Conservation (phyloP, 2,888 invertebrate genomes). For the Alviniconcha strummeri region DNA sequence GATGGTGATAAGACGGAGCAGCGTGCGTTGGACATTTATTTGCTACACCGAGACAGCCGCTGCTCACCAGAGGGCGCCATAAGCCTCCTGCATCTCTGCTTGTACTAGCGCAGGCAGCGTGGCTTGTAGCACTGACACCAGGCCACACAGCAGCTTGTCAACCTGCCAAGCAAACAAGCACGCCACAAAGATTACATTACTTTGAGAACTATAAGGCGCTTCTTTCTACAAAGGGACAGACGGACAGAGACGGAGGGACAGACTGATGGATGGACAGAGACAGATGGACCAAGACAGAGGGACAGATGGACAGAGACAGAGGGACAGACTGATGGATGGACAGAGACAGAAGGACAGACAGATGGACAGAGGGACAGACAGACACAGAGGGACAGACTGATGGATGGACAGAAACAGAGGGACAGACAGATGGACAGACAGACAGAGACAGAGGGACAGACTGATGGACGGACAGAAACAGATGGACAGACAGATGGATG, state of each 20-base stretch:
- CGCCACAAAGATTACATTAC: too few species aligned
- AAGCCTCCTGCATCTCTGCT: conserved; percentile 14
- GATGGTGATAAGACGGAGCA: too few species aligned
- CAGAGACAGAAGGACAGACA: background rate
- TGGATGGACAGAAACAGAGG: background rate
- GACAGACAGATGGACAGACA: too few species aligned
- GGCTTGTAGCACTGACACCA: background rate
- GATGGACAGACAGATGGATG: background rate
- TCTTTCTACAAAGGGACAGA: too few species aligned
- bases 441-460: background rate
- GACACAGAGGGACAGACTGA: background rate
- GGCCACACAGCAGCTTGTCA: background rate
- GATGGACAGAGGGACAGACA: background rate
- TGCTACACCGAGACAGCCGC: too few species aligned
- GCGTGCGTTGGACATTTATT: too few species aligned
- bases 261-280: background rate
- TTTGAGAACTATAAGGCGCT: too few species aligned
- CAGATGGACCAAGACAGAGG: background rate
- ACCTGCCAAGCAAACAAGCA: background rate
- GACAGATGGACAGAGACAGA: background rate
- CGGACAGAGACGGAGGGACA: background rate
- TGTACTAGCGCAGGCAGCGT: background rate
- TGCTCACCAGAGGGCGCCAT: conserved; percentile 5
- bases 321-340: background rate
- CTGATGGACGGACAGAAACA: background rate